These are phyloP conservation scores for Phytoseiulus persimilis DNA, from an alignment of 2,888 invertebrate species.

Conservation along the genomic window DNA sequence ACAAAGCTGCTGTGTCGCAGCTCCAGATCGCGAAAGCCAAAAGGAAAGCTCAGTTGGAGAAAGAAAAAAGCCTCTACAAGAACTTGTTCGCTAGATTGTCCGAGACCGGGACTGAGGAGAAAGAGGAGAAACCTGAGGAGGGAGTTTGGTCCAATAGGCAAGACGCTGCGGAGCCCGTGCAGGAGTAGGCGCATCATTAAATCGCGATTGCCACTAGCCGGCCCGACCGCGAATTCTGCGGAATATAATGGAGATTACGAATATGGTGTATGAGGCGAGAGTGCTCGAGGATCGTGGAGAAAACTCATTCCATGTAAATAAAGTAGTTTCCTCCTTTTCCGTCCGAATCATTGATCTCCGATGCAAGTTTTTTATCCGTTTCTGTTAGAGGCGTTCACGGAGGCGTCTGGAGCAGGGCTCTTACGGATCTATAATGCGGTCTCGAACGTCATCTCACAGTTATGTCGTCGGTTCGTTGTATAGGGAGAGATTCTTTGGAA, in stretches of 20 bases:
- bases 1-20: constrained; percentile 76
- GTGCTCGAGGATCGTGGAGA: neutral
- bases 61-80: constrained; percentile 77
- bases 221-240: no score
- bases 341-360: neutral
- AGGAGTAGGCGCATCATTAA: neutral
- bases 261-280: neutral
- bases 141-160: constrained; percentile 22
- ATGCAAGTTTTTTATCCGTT: neutral
- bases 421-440: no score
- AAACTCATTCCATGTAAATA: neutral
- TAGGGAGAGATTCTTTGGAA: no score
- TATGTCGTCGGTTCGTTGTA: no score
- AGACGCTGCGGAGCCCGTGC: no score
- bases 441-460: no score
- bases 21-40: constrained; percentile 62
- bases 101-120: constrained; percentile 45
- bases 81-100: constrained; percentile 89
- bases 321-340: neutral
- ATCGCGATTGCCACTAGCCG: no score
- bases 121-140: neutral
- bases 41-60: constrained; percentile 65
- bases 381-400: neutral
- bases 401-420: no score
- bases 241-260: neutral